phyloP scores from a whole-genome alignment of 2,113 vertebrate species.

The Lipotes vexillifer region DNA sequence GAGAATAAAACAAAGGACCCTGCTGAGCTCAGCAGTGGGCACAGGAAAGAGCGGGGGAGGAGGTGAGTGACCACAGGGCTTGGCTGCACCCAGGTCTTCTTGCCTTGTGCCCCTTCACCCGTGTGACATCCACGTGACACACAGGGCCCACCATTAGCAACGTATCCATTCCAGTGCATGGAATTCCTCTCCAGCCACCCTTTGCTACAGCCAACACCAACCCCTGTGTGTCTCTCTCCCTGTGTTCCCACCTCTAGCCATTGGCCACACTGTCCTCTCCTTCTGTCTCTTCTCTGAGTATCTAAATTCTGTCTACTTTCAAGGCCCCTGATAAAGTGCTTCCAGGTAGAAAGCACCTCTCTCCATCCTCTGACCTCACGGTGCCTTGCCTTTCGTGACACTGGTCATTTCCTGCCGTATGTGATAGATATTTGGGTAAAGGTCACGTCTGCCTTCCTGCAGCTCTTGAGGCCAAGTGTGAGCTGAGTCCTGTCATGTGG shows the following conservation, averaged over 20 bases:
- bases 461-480: neutral
- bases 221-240: neutral
- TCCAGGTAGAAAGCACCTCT: neutral
- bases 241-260: rapidly evolving
- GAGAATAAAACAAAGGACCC: neutral
- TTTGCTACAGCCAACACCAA: neutral
- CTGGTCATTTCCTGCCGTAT: neutral
- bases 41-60: rapidly evolving
- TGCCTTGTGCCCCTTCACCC: rapidly evolving
- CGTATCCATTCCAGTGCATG: rapidly evolving
- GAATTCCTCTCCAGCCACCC: rapidly evolving
- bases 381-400: neutral
- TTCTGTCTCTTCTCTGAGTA: neutral
- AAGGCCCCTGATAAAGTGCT: rapidly evolving
- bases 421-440: neutral
- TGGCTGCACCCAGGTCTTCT: rapidly evolving
- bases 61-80: no score
- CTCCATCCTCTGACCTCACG: neutral
- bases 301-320: neutral
- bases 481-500: neutral
- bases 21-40: neutral
- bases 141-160: neutral
- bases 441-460: neutral
- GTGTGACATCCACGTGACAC: rapidly evolving
- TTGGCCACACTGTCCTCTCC: neutral